Percentiles rank a stretch among this genome's conserved stretches.
These are phyloP conservation scores for Pristionchus japonicus DNA, from an alignment of 2,888 invertebrate genomes.

Conservation along the genomic window DNA sequence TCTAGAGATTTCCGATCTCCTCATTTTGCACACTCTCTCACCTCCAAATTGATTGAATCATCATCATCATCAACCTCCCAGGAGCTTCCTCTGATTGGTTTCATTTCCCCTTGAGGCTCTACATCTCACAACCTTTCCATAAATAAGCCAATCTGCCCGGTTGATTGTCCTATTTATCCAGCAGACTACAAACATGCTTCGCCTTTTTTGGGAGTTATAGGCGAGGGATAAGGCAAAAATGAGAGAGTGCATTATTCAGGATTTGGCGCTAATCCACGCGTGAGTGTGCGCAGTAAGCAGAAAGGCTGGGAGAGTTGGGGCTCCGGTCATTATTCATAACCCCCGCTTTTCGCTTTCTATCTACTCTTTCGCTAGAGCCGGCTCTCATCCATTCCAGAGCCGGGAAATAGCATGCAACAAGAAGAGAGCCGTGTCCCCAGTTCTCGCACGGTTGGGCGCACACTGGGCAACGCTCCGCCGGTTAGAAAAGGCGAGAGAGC, in stretches of 20 bases:
- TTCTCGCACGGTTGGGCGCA: too few relatives aligned
- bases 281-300: not conserved
- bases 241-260: not conserved
- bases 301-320: not conserved
- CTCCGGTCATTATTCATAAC: slow-evolving; percentile 16
- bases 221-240: not conserved
- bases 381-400: not conserved
- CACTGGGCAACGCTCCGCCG: too few relatives aligned
- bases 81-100: not conserved
- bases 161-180: not conserved
- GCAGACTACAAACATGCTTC: not conserved
- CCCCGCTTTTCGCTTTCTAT: not conserved
- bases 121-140: not conserved
- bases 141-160: not conserved
- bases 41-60: too few relatives aligned
- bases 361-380: not conserved
- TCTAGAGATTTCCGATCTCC: too few relatives aligned
- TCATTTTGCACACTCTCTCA: too few relatives aligned
- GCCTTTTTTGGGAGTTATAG: not conserved
- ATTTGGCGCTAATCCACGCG: not conserved
- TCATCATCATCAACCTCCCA: too few relatives aligned
- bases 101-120: not conserved
- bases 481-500: not conserved
- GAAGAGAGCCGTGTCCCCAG: too few relatives aligned
- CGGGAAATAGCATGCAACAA: too few relatives aligned